Evolutionary conservation across 2,113 vertebrate genomes (phyloP).

Genomic region (Morone saxatilis): DNA sequence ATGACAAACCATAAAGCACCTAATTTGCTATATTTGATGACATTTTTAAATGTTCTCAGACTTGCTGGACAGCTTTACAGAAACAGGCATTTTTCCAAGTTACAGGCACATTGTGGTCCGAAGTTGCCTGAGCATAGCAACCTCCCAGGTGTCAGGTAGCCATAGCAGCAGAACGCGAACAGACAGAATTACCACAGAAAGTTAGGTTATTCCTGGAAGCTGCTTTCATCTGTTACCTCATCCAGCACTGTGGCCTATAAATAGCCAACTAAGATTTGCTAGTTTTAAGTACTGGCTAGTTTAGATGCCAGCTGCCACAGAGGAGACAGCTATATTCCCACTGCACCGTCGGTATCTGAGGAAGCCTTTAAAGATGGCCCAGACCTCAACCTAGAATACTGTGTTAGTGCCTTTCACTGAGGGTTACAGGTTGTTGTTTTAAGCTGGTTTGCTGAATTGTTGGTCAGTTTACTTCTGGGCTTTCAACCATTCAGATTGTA

Average conservation of each 20-base stretch:
- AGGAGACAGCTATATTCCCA: background rate
- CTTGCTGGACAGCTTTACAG: too few relatives aligned
- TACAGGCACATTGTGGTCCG: too few relatives aligned
- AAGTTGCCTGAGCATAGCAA: background rate
- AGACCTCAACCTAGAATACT: background rate
- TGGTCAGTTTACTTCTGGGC: background rate
- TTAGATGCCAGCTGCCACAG: slow-evolving; percentile 48
- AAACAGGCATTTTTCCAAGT: background rate
- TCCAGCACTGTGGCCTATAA: slow-evolving; percentile 24
- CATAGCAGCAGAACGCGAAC: background rate
- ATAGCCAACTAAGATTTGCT: slow-evolving; percentile 26
- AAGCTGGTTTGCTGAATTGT: too few relatives aligned
- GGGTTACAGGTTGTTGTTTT: too few relatives aligned
- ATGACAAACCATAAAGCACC: background rate
- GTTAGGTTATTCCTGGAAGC: slow-evolving; percentile 5
- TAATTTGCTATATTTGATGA: background rate
- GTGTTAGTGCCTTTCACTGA: background rate
- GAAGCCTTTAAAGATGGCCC: slow-evolving; percentile 8
- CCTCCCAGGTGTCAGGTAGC: background rate
- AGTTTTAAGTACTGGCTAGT: slow-evolving; percentile 41
- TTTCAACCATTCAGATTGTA: background rate
- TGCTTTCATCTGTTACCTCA: slow-evolving; percentile 35
- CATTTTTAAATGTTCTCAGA: background rate
- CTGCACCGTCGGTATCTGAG: slow-evolving; percentile 1
- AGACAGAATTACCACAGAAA: background rate